Base-by-base conservation (phyloP, 2,113 vertebrate genomes). In the Hippocampus guttulatus region DNA sequence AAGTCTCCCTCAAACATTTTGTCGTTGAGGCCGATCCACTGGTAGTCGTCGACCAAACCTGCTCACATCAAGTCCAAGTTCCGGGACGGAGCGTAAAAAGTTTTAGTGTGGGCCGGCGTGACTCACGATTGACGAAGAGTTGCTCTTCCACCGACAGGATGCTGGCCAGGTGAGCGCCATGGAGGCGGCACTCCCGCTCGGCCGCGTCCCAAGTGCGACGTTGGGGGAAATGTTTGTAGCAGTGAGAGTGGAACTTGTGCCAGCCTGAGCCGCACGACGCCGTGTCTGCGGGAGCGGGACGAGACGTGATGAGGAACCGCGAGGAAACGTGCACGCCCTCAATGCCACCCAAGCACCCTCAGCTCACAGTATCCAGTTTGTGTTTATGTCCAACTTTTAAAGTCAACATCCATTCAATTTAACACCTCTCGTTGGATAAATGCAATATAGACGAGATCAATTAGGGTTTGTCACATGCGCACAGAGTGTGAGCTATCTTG, bases 11-110 rank as follows among this genome's bases (percentile, higher is more conserved):
- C 96, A 81, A 95, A 98, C 97, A 98, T 98, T 89, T 94, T 96
- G 92, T 99, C 97, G 55, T 96, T 99, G 49, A 99, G 94, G 27
- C 97, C 97, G 78, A 96, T 95, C 97, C 97, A 99, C 88, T 99
- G 97, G 78, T 99, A 99, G 78, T 99, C 97, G 60, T 95, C 95
- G 16, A 95, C 96, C 88, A 99, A 87, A 75, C 94, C 97, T 45
- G 43, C 43, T 51, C 25, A n/a, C 1, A 58, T 1, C 27, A 6
- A n/a, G 20, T n/a, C 8, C 18, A 23, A 65, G 41, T 63, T 12
- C 15, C 47, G 47, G 47, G 16, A 20, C 5, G 4, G 16, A 5
- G 15, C 47, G 15, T 11, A 14, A 14, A 45, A 45, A 45, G 43
- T 11, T 11, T 45, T 7, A 2, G 20, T 5, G 15, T 0, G 9